Percentiles rank a stretch among this genome's conserved stretches.
Conservation (phyloP, 2,797 vertebrate species). For the Siniperca undulata region DNA sequence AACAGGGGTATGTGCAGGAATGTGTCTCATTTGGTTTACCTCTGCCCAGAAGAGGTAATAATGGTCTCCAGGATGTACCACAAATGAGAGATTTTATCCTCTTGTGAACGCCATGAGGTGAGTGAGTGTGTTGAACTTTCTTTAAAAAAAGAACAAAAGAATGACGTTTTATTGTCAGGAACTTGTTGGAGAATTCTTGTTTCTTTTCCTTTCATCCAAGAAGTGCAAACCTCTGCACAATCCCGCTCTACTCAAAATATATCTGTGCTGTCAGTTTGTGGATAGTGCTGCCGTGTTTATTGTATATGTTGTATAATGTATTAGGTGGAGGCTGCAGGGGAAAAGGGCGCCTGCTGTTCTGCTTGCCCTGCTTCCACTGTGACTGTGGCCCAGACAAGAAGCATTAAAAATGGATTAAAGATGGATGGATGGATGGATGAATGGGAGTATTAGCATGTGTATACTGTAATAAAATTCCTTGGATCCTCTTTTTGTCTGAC, state of each 20-base stretch:
- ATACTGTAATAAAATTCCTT: neutral
- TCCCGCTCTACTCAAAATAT: neutral
- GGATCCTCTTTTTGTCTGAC: neutral
- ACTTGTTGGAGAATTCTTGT: conserved; percentile 12
- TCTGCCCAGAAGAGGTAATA: conserved; percentile 40
- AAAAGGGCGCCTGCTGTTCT: neutral
- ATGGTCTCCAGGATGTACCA: neutral
- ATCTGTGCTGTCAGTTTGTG: conserved; percentile 20
- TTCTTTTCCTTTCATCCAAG: conserved; percentile 3
- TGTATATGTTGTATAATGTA: conserved; percentile 31
- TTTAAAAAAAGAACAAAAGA: conserved; percentile 18
- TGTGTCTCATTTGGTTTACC: conserved; percentile 42
- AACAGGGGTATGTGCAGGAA: neutral
- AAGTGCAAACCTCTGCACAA: conserved; percentile 43
- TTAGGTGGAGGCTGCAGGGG: conserved; percentile 32
- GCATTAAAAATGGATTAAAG: conserved; percentile 37
- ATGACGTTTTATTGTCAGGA: conserved; percentile 1
- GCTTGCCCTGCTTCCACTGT: conserved; percentile 1
- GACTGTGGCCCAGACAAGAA: conserved; percentile 12
- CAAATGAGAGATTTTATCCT: conserved; percentile 45
- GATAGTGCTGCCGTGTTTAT: neutral
- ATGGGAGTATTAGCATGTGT: neutral
- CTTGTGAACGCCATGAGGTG: conserved; percentile 3
- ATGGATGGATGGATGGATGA: neutral
- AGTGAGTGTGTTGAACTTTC: conserved; percentile 17